Evolutionary conservation across 1,140 invertebrate genomes (phyloP).

Genomic region (Lepidurus apus): DNA sequence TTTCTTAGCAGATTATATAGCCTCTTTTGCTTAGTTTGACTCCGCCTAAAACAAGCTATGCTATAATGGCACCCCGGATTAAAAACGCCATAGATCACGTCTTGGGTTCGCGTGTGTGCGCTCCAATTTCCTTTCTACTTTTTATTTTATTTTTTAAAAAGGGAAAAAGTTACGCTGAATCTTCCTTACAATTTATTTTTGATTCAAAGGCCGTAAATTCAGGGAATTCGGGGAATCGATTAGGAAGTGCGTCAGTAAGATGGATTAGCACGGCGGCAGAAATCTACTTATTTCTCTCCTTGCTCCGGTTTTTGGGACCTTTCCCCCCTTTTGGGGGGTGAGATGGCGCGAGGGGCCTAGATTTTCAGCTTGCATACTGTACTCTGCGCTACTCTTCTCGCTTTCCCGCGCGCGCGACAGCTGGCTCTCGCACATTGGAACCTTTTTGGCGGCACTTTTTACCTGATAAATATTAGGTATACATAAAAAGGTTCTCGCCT

Average conservation of each 20-base stretch:
- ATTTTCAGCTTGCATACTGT: too few species aligned
- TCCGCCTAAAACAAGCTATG: not conserved
- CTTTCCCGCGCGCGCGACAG: not conserved
- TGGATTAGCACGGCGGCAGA: not conserved
- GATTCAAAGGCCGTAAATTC: not conserved
- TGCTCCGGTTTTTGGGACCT: not conserved
- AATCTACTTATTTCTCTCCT: not conserved
- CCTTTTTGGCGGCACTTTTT: slow-evolving; percentile 21
- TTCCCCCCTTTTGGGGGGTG: not conserved
- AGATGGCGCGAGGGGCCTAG: too few species aligned
- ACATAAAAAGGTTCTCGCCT: slow-evolving; percentile 21
- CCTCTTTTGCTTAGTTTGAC: not conserved
- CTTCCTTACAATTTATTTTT: not conserved
- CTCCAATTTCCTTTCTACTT: not conserved
- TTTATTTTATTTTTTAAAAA: too few species aligned
- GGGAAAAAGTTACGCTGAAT: not conserved
- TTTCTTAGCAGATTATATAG: not conserved
- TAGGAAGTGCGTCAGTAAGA: not conserved
- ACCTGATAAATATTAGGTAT: slow-evolving; percentile 22
- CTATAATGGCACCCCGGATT: not conserved
- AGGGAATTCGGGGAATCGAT: not conserved
- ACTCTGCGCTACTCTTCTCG: too few species aligned
- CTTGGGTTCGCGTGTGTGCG: not conserved
- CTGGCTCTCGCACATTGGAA: slow-evolving; percentile 20
- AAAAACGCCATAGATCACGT: slow-evolving; percentile 5